A percentile compares a stretch with the other conserved stretches of the same genome.
phyloP scores from a whole-genome alignment of 37 sponge, comb jelly and placozoan genomes.

The Crambe crambe region DNA sequence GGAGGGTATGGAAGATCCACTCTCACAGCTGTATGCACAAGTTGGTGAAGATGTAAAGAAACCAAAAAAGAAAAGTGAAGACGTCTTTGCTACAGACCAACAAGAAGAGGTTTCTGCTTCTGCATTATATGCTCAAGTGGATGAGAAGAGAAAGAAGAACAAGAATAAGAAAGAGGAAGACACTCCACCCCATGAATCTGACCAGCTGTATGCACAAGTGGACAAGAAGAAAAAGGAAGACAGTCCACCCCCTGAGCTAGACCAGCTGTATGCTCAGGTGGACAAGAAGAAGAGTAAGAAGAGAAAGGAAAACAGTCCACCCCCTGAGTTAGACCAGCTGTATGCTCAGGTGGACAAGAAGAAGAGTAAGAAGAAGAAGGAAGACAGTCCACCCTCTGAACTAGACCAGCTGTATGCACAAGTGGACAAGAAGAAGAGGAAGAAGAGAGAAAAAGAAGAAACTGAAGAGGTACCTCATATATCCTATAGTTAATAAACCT shows the following conservation, averaged over 20 bases:
- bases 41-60: neutral
- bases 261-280: no score
- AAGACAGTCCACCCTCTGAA: neutral
- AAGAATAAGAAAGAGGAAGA: neutral
- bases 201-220: neutral
- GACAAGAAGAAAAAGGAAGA: neutral
- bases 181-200: neutral
- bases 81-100: neutral
- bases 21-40: no score
- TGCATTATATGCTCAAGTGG: neutral
- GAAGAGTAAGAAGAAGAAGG: neutral
- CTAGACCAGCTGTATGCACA: neutral
- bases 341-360: neutral
- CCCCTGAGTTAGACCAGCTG: neutral
- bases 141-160: neutral
- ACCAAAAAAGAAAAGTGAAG: neutral
- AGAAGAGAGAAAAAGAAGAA: neutral
- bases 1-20: no score
- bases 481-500: neutral
- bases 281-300: no score
- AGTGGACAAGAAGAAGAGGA: neutral
- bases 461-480: neutral
- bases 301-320: neutral
- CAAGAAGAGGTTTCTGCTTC: neutral
- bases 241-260: conserved; percentile 1